Conservation (phyloP, 2,888 invertebrate species). For the Petrophora chlorosata region DNA sequence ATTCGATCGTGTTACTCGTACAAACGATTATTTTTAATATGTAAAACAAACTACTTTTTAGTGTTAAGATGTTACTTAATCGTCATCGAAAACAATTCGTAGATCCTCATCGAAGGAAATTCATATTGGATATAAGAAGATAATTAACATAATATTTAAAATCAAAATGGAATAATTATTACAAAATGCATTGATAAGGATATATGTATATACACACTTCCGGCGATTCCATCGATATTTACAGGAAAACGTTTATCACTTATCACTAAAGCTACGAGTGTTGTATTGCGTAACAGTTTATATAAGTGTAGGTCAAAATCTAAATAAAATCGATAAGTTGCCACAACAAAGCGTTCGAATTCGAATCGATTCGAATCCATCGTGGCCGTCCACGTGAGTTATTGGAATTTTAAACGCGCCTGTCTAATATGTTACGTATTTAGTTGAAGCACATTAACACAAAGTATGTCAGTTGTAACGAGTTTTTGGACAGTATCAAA, state of each 20-base stretch:
- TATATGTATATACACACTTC: too few relatives aligned
- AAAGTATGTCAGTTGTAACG: slow-evolving; percentile 13
- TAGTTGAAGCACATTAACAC: slow-evolving; percentile 27
- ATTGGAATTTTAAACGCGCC: slow-evolving; percentile 47
- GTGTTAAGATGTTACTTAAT: too few relatives aligned
- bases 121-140: neutral
- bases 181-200: slow-evolving; percentile 9
- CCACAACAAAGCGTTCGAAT: neutral
- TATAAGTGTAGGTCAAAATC: slow-evolving; percentile 46
- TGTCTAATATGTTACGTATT: slow-evolving; percentile 26
- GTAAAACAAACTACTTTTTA: too few relatives aligned
- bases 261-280: slow-evolving; percentile 7
- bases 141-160: too few relatives aligned
- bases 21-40: too few relatives aligned
- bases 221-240: slow-evolving; percentile 9
- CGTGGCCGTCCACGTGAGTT: slow-evolving; percentile 51
- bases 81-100: neutral
- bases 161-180: too few relatives aligned
- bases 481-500: slow-evolving; percentile 2
- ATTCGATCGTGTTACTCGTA: too few relatives aligned
- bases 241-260: slow-evolving; percentile 12
- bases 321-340: slow-evolving; percentile 32
- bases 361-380: slow-evolving; percentile 20
- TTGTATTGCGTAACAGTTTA: slow-evolving; percentile 31
- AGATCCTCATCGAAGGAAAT: neutral